These are phyloP conservation scores for Menura novaehollandiae DNA, from an alignment of 2,113 vertebrate species.

Conservation along the genomic window DNA sequence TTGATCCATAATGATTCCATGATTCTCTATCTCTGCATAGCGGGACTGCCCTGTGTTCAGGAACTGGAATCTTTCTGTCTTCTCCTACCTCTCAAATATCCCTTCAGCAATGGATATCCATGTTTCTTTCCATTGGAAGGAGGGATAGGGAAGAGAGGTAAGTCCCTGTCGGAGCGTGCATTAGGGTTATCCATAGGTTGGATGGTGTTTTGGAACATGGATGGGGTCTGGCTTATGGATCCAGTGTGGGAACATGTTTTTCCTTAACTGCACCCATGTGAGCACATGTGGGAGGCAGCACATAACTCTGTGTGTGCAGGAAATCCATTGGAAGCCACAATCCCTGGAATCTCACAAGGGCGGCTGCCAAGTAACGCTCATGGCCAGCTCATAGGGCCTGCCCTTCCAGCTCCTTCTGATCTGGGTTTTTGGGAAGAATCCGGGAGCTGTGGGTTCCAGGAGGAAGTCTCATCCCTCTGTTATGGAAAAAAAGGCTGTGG, in stretches of 20 bases:
- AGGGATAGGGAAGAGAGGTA: rapidly evolving
- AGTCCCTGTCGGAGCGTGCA: rapidly evolving
- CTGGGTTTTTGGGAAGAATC: background rate
- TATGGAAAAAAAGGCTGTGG: background rate
- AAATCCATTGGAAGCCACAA: background rate
- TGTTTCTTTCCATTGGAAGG: rapidly evolving
- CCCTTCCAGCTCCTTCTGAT: background rate
- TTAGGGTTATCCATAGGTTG: background rate
- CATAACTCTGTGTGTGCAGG: background rate
- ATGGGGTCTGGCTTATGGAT: rapidly evolving
- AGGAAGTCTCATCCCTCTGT: background rate
- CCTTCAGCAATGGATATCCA: background rate
- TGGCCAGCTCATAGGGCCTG: background rate
- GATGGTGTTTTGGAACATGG: background rate
- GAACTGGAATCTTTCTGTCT: background rate
- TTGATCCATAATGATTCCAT: rapidly evolving
- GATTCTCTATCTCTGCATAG: rapidly evolving
- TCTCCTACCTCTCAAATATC: background rate
- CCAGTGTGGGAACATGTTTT: background rate
- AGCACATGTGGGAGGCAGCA: background rate
- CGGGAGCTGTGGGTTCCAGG: background rate
- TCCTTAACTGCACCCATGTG: background rate
- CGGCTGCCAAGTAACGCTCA: background rate
- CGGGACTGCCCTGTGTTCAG: background rate
- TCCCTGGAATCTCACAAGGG: background rate